phyloP scores from a whole-genome alignment of 2,888 invertebrate genomes.

The Lacanobia oleracea region DNA sequence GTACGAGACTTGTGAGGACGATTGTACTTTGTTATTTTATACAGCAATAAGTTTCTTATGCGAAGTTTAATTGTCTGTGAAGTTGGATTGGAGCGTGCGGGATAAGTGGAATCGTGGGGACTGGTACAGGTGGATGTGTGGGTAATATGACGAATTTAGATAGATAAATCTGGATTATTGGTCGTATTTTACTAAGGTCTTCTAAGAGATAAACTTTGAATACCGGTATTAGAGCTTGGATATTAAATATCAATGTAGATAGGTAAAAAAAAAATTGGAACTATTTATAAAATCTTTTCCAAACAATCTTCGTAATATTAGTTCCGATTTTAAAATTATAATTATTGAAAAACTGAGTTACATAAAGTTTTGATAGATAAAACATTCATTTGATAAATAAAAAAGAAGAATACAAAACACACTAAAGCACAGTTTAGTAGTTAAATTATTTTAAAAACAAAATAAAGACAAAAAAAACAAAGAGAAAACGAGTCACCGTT shows the following conservation, averaged over 20 bases:
- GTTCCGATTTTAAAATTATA: background rate
- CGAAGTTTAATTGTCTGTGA: constrained; percentile 56
- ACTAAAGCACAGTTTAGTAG: too few relatives aligned
- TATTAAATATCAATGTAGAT: background rate
- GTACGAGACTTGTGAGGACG: constrained; percentile 29
- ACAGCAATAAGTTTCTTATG: constrained; percentile 52
- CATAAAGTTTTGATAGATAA: too few relatives aligned
- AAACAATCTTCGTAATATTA: background rate
- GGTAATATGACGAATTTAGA: background rate
- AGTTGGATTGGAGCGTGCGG: constrained; percentile 46
- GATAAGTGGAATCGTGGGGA: constrained; percentile 24
- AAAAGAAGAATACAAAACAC: too few relatives aligned
- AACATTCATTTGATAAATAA: too few relatives aligned
- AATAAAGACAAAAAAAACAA: too few relatives aligned
- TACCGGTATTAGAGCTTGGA: background rate
- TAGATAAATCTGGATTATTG: constrained; percentile 20
- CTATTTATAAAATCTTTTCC: too few relatives aligned
- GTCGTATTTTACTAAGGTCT: background rate
- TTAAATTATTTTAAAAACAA: too few relatives aligned
- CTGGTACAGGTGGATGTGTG: background rate
- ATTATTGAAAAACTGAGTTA: too few relatives aligned
- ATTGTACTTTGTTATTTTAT: constrained; percentile 50
- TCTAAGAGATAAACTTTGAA: background rate
- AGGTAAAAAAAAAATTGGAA: too few relatives aligned
- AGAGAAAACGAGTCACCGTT: background rate